Evolutionary conservation across 2,888 invertebrate species (phyloP), one percentile per base, ranked within the genome.

Genomic region (Ligdia adustata): DNA sequence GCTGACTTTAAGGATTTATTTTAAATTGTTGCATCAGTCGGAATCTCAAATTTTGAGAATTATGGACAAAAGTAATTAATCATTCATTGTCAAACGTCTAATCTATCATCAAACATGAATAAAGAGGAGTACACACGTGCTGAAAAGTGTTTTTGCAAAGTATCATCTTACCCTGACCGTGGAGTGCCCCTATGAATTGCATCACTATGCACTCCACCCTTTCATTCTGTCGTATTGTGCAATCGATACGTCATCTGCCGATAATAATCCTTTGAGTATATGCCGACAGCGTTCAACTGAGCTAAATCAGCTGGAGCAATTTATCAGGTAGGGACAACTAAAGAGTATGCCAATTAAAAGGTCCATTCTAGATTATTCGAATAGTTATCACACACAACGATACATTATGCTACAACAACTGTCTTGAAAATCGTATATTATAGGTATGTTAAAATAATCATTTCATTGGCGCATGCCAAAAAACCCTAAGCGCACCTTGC

Each of bases 181-280:
- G 64, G 68, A 86, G 78, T 86, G 72, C 89, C 89, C 89, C 82
- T 88, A 89, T 89, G 75, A 78, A 80, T 87, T 83, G 86, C 89
- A 88, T 79, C 60, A 82, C 80, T 71, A 76, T 87, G 85, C 87
- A 86, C 74, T 83, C 75, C 77, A 86, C 84, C 87, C 88, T 82
- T 85, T 81, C 74, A 81, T 76, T 70, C 69, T 64, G 60, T 63
- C 67, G 73, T 66, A 80, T 89, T 89, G 88, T 86, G 84, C 84
- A 87, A 89, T 63, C 72, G 72, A 78, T 82, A 84, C 73, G 81
- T 89, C 88, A 88, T 87, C 85, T 86, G 89, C 75, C 66, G 61
- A 59, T 64, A 67, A 58, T 62, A 69, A 58, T 62, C 72, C 80
- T 88, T 89, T 89, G 86, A 83, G 61, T 52, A 62, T 74, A 70